phyloP scores from a whole-genome alignment of 2,113 vertebrate genomes.

The Eidolon helvum region DNA sequence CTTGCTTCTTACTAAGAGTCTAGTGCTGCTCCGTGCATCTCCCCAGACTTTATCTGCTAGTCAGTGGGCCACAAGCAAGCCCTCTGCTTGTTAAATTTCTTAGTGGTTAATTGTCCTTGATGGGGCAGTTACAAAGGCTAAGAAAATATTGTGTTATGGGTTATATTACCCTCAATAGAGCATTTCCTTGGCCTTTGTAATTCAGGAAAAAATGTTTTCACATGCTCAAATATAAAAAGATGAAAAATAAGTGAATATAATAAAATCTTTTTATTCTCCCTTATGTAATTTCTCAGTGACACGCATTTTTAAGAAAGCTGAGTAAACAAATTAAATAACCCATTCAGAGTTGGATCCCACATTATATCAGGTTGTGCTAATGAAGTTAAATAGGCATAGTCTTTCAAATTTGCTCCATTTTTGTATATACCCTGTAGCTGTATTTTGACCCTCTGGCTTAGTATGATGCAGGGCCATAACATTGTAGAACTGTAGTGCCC shows the following conservation, averaged over 20 bases:
- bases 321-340: not conserved
- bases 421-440: not conserved
- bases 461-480: not conserved
- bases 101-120: not conserved
- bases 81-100: not conserved
- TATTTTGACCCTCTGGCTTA: not conserved
- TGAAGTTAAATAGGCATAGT: not conserved
- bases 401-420: not conserved
- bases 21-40: not conserved
- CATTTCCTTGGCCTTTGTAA: not conserved
- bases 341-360: not conserved
- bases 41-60: not conserved
- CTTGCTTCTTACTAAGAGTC: not conserved
- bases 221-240: not conserved
- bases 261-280: not conserved
- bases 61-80: not conserved
- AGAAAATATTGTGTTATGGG: not conserved
- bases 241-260: conserved; percentile 1
- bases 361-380: not conserved
- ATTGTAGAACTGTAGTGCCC: not conserved
- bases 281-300: not conserved
- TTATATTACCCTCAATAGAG: not conserved
- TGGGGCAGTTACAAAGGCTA: not conserved
- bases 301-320: not conserved
- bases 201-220: not conserved